phyloP scores from a whole-genome alignment of 2,797 vertebrate species.

The Tapera naevia region DNA sequence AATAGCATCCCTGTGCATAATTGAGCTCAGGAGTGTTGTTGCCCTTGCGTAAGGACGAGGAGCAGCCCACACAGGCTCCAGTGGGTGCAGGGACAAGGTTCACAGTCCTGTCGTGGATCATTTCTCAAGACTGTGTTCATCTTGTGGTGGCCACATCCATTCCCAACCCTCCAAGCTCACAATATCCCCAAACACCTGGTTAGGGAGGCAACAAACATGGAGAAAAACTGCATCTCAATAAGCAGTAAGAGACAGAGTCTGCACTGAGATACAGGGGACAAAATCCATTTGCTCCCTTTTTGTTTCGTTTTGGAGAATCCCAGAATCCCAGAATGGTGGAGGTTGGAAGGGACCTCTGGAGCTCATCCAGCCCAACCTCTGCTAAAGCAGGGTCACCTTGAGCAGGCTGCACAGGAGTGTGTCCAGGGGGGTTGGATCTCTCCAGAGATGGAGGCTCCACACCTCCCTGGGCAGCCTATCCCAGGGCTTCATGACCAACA shows the following conservation, averaged over 20 bases:
- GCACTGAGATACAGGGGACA: background rate
- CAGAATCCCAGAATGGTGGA: too few relatives aligned
- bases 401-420: too few relatives aligned
- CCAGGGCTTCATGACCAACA: too few relatives aligned
- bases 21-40: conserved; percentile 5
- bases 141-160: background rate
- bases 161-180: background rate
- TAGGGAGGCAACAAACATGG: background rate
- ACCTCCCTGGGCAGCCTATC: too few relatives aligned
- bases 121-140: background rate
- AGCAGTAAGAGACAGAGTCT: background rate
- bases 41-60: background rate
- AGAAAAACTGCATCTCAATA: background rate
- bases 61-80: background rate
- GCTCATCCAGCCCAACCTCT: too few relatives aligned
- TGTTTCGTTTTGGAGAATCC: background rate
- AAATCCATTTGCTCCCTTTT: background rate
- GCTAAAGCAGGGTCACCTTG: too few relatives aligned
- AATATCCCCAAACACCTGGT: background rate
- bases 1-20: background rate
- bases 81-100: background rate
- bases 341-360: too few relatives aligned
- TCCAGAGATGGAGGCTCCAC: too few relatives aligned
- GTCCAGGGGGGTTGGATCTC: too few relatives aligned
- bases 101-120: background rate